Base-by-base conservation (phyloP, 2,888 invertebrate species). In the Perizoma affinitatum region DNA sequence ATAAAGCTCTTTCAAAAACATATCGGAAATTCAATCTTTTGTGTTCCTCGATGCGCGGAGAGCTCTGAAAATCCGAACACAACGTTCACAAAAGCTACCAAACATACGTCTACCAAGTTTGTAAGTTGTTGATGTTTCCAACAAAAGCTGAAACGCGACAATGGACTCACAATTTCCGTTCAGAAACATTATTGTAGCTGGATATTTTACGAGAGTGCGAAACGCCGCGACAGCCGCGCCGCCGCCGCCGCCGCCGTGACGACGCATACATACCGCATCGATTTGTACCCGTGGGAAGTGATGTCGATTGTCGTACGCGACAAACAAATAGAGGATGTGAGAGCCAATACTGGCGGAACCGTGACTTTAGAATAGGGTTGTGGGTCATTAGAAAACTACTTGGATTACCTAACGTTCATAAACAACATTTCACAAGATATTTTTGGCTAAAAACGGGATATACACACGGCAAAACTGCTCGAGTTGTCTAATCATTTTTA, bases 131-230 rank as follows among this genome's bases (percentile, higher is more conserved):
- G 38, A 8, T 5, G 8, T 42, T 42, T 5, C 42, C 40, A 9
- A 55, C 56, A 49, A 44, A 33, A 40, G 57, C 35, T 40, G 10
- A 36, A 36, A 42, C 42, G n/a, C 50, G 42, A 53, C 53, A 43
- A 54, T 47, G 50, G 38, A 6, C 47, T 38, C 42, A 40, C 42
- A 60, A 50, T 51, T 51, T 60, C 59, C 59, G 59, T 47, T 60
- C 53, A 42, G 51, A 45, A 49, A 48, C 43, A 42, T 33, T 45
- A 50, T 50, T 60, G 59, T 60, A n/a, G 52, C n/a, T 8, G 46
- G 9, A 46, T 50, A n/a, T 50, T 52, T 53, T 52, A 52, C 43
- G 42, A 52, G 47, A 42, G 6, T 41, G 35, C 43, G 43, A 43
- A 38, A 22, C 11, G 22, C 3, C 9, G 42, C 7, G 41, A 41